Base-by-base conservation (phyloP, 2,113 vertebrate species). In the Pimephales promelas region DNA sequence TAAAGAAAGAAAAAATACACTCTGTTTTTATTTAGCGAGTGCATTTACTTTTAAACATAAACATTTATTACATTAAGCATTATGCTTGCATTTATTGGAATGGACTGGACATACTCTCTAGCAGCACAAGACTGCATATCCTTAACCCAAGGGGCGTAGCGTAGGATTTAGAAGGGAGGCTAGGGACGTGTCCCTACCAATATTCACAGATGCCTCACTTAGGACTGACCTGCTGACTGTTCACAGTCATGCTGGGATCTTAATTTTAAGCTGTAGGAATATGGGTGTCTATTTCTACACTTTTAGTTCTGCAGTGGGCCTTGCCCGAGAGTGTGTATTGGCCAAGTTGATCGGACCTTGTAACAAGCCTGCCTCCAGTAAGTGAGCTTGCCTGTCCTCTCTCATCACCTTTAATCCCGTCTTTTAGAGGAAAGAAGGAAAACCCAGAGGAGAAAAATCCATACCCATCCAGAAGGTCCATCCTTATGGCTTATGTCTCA, bases 381-480 rank as follows among this genome's bases (percentile, higher is more conserved):
- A 81, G 80, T 61, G 49, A 80, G 59, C 31, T 61, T 74, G 40
- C 62, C 80, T 81, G 75, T 83, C 85, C 62, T 54, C 79, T 85
- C 77, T 75, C n/a, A 68, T 68, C n/a, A n/a, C 22, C 76, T 87
- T 61, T 82, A 83, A 83, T 83, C 72, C 49, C 14, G 14, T 83
- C 49, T 80, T 73, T 86, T 75, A 24, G 59, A 84, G 26, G 34
- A 57, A 43, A 70, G 18, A 66, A 62, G 26, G 64, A 80, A 84
- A 85, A 83, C 80, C 56, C 16, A 34, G 3, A 62, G 57, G 66
- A 78, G 74, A 86, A 86, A 82, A 88, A 88, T 85, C 83, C 43
- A 85, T 85, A 77, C 49, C 49, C 13, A 73, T 85, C 54, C 74
- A 82, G 52, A 64, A 62, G 22, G 82, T 26, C 61, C 66, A 86